Evolutionary conservation across 2,888 invertebrate species (phyloP), one percentile per base, ranked within the genome.

Genomic region (Noctua janthe): DNA sequence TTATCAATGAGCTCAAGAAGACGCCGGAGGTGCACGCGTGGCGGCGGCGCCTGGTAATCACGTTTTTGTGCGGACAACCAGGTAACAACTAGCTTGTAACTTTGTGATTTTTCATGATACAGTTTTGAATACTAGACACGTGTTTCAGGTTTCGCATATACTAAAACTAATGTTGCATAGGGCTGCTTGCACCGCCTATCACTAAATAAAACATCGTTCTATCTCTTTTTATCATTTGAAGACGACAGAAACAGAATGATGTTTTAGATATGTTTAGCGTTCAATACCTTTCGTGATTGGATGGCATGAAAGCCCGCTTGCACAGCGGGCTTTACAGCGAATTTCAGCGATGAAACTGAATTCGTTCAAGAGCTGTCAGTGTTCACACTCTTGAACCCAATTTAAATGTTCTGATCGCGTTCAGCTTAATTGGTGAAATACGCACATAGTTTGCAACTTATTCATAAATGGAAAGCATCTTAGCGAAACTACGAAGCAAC

Each of bases 391-490:
- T 59, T 59, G 5, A 54, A 11, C 56, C 11, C 5, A 59, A 5
- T 59, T n/a, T 59, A 59, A n/a, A 59, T n/a, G n/a, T 59, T n/a
- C 29, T 62, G 8, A 35, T 35, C 29, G 17, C 29, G 8, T 35
- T 64, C 17, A 35, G 35, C 1, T 35, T 29, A 29, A 17, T 17
- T 51, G 15, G 15, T 75, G 29, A 29, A 29, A 54, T 54, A 2
- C 1, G 11, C 10, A 15, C 39, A 15, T 75, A 43, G 0, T 64
- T 70, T 56, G 5, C 11, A 71, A 49, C 56, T 47, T 78, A 83
- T 49, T 5, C 7, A 70, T 49, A 29, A 7, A 72, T 23, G 2
- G 29, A 70, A 74, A 86, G 11, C 8, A 29, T 70, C 54, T 47
- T 71, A 11, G 5, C 15, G 43, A 71, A 62, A 71, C 71, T 72